phyloP scores from a whole-genome alignment of 2,888 invertebrate genomes.

The Glyphotaelius pellucidus region DNA sequence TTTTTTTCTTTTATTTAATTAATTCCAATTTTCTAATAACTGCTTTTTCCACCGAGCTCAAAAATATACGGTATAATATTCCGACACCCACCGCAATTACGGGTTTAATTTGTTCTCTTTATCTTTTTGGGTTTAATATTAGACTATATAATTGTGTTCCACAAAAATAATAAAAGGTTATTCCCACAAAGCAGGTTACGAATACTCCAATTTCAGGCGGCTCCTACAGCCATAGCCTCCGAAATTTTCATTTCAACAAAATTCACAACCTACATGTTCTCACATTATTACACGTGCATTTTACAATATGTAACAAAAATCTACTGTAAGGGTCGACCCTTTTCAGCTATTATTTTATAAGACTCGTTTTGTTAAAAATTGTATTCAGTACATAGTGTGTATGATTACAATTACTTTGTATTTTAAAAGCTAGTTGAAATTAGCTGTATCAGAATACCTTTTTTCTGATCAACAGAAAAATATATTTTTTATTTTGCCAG shows the following conservation, averaged over 20 bases:
- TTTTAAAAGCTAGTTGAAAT: neutral
- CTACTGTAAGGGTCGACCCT: neutral
- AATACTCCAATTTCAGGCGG: neutral
- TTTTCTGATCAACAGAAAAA: neutral
- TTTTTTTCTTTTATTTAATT: neutral
- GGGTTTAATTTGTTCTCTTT: neutral
- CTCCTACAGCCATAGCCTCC: neutral
- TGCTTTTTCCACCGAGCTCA: neutral
- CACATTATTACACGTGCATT: no score
- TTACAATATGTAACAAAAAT: neutral
- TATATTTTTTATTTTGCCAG: neutral
- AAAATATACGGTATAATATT: neutral
- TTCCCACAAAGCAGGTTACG: neutral
- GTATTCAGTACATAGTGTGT: neutral
- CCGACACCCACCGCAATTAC: neutral
- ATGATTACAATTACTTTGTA: neutral
- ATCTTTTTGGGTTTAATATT: constrained; percentile 5
- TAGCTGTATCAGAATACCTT: neutral
- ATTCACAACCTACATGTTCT: neutral
- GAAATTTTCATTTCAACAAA: neutral
- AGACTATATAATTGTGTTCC: neutral
- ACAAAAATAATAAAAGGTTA: neutral
- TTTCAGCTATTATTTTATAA: neutral
- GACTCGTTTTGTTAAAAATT: neutral
- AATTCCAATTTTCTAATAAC: neutral